Evolutionary conservation across 2,888 invertebrate species (phyloP).

Genomic region (Loripinus fragilis): DNA sequence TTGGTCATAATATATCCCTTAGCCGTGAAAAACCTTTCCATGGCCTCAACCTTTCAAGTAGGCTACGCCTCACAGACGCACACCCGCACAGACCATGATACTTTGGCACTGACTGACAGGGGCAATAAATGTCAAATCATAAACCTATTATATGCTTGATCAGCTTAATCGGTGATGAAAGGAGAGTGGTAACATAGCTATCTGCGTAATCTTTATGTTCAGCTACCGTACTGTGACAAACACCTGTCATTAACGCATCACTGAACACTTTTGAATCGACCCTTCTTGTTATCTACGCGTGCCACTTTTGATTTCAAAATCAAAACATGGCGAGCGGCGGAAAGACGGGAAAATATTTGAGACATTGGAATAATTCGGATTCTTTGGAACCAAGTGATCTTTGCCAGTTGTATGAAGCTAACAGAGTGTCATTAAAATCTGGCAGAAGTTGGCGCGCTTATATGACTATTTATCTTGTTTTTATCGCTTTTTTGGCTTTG

Average conservation of each 20-base stretch:
- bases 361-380: slow-evolving; percentile 65
- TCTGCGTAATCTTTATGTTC: not conserved
- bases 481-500: slow-evolving; percentile 65
- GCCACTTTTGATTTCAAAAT: slow-evolving; percentile 41
- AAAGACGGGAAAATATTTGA: slow-evolving; percentile 54
- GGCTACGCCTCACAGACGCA: too few relatives aligned
- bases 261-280: slow-evolving; percentile 10
- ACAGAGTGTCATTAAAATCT: slow-evolving; percentile 29
- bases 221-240: not conserved
- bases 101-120: too few relatives aligned
- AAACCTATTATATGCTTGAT: too few relatives aligned
- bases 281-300: not conserved
- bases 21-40: too few relatives aligned
- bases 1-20: too few relatives aligned
- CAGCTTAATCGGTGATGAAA: too few relatives aligned
- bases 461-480: slow-evolving; percentile 58
- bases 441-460: slow-evolving; percentile 58
- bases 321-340: slow-evolving; percentile 64
- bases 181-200: too few relatives aligned
- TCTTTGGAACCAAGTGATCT: slow-evolving; percentile 61
- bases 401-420: slow-evolving; percentile 54
- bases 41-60: too few relatives aligned
- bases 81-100: too few relatives aligned
- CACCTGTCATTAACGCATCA: not conserved
- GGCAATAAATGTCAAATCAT: too few relatives aligned